These are phyloP conservation scores for Drosophila diplacantha DNA, from an alignment of 2,888 invertebrate species.

Conservation along the genomic window DNA sequence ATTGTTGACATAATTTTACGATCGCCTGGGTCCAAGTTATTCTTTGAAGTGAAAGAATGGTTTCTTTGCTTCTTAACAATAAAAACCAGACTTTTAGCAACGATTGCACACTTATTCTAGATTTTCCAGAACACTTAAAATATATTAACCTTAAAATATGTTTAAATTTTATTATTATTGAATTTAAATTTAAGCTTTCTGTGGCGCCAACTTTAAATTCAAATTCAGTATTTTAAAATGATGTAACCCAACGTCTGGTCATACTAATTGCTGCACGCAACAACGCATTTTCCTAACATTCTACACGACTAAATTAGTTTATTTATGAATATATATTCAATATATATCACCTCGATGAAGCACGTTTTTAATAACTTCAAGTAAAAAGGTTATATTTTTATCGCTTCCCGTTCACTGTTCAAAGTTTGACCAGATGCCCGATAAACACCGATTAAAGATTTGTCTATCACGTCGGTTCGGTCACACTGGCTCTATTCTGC, in stretches of 20 bases:
- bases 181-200: background rate
- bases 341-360: too few species aligned
- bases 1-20: background rate
- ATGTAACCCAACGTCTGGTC: too few species aligned
- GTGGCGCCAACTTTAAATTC: background rate
- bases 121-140: background rate
- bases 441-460: background rate
- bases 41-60: background rate
- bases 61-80: background rate
- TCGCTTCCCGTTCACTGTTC: too few species aligned
- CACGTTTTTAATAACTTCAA: too few species aligned
- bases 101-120: background rate
- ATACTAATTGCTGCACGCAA: too few species aligned
- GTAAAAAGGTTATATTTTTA: too few species aligned
- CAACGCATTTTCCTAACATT: too few species aligned
- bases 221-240: too few species aligned
- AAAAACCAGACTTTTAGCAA: background rate
- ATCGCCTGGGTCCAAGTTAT: background rate
- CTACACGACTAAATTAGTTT: too few species aligned
- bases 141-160: background rate
- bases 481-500: constrained; percentile 30
- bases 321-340: too few species aligned
- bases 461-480: background rate
- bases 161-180: background rate
- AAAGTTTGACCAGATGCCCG: background rate